A percentile compares a stretch with the other conserved stretches of the same genome.
phyloP scores from a whole-genome alignment of 1,140 invertebrate species.

The Thalassaphorura encarpata region DNA sequence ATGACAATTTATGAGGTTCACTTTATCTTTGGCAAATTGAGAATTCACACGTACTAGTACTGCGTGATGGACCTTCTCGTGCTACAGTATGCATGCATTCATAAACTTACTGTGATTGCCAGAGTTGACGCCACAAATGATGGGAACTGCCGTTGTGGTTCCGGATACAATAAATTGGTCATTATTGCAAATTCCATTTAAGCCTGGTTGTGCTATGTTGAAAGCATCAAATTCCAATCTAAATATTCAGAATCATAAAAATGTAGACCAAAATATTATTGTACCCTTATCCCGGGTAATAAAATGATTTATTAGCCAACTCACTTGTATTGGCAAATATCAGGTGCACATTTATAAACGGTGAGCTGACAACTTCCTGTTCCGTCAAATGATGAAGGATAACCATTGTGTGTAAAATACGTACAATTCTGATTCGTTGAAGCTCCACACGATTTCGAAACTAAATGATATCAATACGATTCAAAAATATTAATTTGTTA shows the following conservation, averaged over 20 bases:
- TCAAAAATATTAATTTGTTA: slow-evolving; percentile 10
- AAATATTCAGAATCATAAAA: not conserved
- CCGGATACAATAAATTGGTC: slow-evolving; percentile 77
- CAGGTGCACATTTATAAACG: slow-evolving; percentile 58
- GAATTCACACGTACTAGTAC: too few relatives aligned
- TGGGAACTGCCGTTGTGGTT: slow-evolving; percentile 58
- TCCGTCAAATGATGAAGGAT: slow-evolving; percentile 59
- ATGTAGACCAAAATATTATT: not conserved
- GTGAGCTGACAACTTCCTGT: slow-evolving; percentile 73
- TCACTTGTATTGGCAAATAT: slow-evolving; percentile 71
- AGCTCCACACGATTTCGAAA: slow-evolving; percentile 62
- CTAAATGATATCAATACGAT: slow-evolving; percentile 39
- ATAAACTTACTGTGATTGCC: slow-evolving; percentile 68
- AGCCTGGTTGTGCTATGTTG: slow-evolving; percentile 57
- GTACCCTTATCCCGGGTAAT: not conserved
- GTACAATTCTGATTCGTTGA: slow-evolving; percentile 66
- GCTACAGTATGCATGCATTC: not conserved
- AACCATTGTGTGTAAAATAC: slow-evolving; percentile 69
- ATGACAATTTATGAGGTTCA: slow-evolving; percentile 2
- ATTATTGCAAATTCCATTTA: slow-evolving; percentile 66
- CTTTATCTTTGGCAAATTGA: too few relatives aligned
- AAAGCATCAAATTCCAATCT: slow-evolving; percentile 72
- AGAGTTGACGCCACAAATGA: slow-evolving; percentile 68
- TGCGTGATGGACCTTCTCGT: too few relatives aligned
- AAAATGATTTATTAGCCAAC: not conserved